Percentiles rank a stretch among this genome's conserved stretches.
Evolutionary conservation across 2,113 vertebrate species (phyloP).

Genomic region (Conger conger): DNA sequence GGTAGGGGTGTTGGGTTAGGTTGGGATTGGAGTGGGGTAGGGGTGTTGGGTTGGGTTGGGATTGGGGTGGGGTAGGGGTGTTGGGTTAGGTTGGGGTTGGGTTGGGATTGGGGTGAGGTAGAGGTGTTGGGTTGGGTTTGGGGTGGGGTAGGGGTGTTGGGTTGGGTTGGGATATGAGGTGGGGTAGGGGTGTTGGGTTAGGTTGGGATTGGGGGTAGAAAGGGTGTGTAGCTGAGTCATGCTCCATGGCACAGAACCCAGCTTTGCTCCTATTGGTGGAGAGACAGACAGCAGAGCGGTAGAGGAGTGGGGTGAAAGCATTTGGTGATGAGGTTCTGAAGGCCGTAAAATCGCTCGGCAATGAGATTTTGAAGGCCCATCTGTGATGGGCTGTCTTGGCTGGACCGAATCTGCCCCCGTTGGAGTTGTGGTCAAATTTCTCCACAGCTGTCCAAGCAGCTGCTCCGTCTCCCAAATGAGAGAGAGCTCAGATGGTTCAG

Average conservation of each 20-base stretch:
- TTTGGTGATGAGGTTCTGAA: background rate
- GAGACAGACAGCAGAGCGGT: background rate
- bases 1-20: background rate
- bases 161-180: background rate
- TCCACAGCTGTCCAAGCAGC: background rate
- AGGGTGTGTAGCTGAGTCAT: background rate
- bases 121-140: too few species aligned
- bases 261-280: background rate
- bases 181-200: background rate
- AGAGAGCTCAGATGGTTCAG: background rate
- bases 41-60: too few species aligned
- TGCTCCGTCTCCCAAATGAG: background rate
- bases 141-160: background rate
- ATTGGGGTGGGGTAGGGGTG: too few species aligned
- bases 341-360: slow-evolving; percentile 22
- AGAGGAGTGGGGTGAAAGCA: background rate
- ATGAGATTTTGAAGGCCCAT: slow-evolving; percentile 58
- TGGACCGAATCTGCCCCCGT: slow-evolving; percentile 12
- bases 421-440: background rate
- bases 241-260: background rate
- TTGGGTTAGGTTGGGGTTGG: too few species aligned
- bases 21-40: too few species aligned
- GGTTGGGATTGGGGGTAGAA: background rate
- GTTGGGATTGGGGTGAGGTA: too few species aligned
- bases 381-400: slow-evolving; percentile 54